Base-by-base conservation (phyloP, 2,113 vertebrate species). In the Gopherus evgoodei region DNA sequence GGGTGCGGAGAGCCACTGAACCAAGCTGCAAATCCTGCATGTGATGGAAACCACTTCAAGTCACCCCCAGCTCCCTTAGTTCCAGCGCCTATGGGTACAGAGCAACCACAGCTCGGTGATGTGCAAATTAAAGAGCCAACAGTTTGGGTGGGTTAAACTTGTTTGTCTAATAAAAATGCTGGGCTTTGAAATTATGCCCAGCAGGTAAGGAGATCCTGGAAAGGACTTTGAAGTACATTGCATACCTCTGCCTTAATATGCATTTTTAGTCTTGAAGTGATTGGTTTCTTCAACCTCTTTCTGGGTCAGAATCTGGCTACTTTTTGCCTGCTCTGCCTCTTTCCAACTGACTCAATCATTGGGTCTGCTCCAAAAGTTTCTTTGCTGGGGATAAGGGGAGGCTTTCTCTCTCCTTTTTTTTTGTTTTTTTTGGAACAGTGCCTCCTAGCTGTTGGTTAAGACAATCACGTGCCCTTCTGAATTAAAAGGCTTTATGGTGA, bases 321-420 rank as follows among this genome's bases (percentile, higher is more conserved):
- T 5, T 2, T 81, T 89, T 94, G 79, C 25, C 29, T 78, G 52
- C 0, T 1, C 54, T 76, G 59, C 31, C 91, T 91, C 75, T 92
- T 95, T 96, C 89, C 89, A 90, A 86, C 38, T 3, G 22, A 86
- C 94, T 87, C 4, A 6, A 16, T 95, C 62, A 72, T 79, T 94
- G 22, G 93, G 93, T 96, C 94, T 91, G 93, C 35, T 83, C 87
- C 81, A 96, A 52, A 83, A 96, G 27, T 75, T 90, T 90, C 85
- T 90, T 62, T 90, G 78, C 50, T 75, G 85, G 49, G 31, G 21
- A 62, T 11, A 4, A 11, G 10, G 24, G 90, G 31, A 21, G 90
- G 82, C 14, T 91, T 97, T 86, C 56, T 29, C 22, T 84, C 89
- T 93, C 10, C 47, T 11, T 49, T 49, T 47, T 47, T 47, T 47